Evolutionary conservation across 1,140 invertebrate species (phyloP), one percentile per base, ranked within the genome.

Genomic region (Brachionus calyciflorus): DNA sequence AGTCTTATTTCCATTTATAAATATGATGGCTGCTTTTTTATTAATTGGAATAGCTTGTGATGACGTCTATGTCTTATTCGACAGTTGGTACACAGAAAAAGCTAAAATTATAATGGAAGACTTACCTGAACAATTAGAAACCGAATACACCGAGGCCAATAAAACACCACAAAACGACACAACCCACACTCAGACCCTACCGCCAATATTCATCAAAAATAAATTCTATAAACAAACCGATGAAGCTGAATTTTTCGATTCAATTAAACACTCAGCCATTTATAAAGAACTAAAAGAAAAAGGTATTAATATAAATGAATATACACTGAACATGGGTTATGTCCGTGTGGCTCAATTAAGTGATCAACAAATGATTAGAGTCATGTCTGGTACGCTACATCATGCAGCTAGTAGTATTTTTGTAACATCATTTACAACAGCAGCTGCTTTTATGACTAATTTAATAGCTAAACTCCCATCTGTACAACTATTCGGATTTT

Each of bases 1-100:
- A 60, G 86, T 88, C 12, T 96, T 96, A 82, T 98, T 98, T 85
- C 95, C 95, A 14, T 98, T 96, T 82, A 96, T 97, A 92, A 98
- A 98, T 89, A 87, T 98, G 78, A 87, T 98, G 80, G 91, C 93
- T 24, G 88, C 91, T 79, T 89, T 98, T 79, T 92, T 98, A 75
- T 80, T 86, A 51, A 82, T 87, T 10, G 92, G 92, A 26, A 89
- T 94, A 80, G 94, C 94, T 37, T 91, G 93, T 24, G 95, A 97
- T 86, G 93, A 96, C 87, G 91, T 93, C 14, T 95, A 96, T 85
- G 90, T 97, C 79, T 87, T 87, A 86, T 90, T 92, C 75, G 93
- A 94, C 87, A 88, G 93, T 49, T 97, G 93, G 93, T 88, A 91
- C 77, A 87, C 88, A 73, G 87, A 77, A 60, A 76, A 76, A 55